Conservation (phyloP, 2,113 vertebrate species). For the Gallinago paraguaiae region DNA sequence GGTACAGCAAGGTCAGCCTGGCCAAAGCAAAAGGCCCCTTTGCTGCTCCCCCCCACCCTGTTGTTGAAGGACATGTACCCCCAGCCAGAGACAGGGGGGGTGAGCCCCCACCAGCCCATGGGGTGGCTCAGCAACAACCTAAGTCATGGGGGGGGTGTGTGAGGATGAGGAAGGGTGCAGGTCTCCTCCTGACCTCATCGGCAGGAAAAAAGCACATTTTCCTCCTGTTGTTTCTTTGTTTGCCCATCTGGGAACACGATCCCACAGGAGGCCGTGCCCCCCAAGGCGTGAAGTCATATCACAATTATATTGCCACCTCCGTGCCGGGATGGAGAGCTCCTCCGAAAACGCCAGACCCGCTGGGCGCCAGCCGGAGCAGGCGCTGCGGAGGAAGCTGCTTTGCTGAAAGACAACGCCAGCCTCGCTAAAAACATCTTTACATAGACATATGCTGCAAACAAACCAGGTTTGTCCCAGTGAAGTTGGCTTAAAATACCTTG, state of each 20-base stretch:
- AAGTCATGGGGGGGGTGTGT: fast-evolving
- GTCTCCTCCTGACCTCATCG: not conserved
- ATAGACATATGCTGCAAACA: not conserved
- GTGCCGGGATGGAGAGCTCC: not conserved
- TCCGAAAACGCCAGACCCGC: not conserved
- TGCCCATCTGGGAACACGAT: conserved; percentile 36
- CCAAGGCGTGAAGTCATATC: not conserved
- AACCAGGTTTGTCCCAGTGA: not conserved
- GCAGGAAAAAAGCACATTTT: not conserved
- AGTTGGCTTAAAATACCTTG: not conserved
- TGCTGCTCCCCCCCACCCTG: not conserved
- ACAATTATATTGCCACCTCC: conserved; percentile 39
- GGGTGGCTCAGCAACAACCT: not conserved
- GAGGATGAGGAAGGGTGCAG: not conserved
- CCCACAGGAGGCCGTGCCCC: not conserved
- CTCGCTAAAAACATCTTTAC: not conserved
- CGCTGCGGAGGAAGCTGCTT: not conserved
- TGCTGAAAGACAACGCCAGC: not conserved
- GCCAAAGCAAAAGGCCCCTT: not conserved
- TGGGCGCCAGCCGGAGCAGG: not conserved
- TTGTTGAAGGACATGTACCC: not conserved
- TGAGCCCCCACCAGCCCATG: fast-evolving
- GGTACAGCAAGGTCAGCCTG: conserved; percentile 37
- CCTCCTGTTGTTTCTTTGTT: not conserved
- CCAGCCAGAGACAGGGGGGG: not conserved